Base-by-base conservation (phyloP, 2,888 invertebrate species). In the Drosophila tanythrix region DNA sequence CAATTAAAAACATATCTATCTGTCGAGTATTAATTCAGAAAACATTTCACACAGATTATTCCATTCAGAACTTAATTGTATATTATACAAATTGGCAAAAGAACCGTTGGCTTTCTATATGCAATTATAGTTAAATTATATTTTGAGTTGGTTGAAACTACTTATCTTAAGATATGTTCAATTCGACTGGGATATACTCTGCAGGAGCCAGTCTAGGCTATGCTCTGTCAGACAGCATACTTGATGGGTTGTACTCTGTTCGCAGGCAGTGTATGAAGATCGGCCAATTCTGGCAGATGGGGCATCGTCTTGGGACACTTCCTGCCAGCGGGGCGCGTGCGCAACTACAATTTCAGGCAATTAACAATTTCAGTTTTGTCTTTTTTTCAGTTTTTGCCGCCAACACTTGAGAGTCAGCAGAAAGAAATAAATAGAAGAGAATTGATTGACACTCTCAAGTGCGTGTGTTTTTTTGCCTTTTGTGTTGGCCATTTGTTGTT, bases 281-380 rank as follows among this genome's bases (percentile, higher is more conserved):
- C 46, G 46, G 1, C 11, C 21, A 15, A 21, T 35, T 66, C 43
- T 59, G 79, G 66, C 35, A 35, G 68, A 43, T 61, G 57, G 38
- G 63, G 53, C 57, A 60, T 55, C 65, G 33, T 57, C 57, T 67
- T 64, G 81, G 50, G 70, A 60, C 60, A 83, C 81, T 88, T 85
- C 88, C 84, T 84, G 88, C 56, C 74, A 55, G 21, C 10, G 60
- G 46, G 78, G 51, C 81, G 81, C 84, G 84, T 88, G 84, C 85
- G 88, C 70, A 52, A 3, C 38, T 55, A 64, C 77, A 80, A 87
- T 82, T 82, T 70, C 75, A 83, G 88, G 88, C 74, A 84, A 85
- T 88, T 84, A 84, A 74, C 57, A 67, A 70, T 65, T 63, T 63
- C 65, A 55, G 64, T 46, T 65, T 65, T 48, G 48, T 10, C 46